phyloP scores from a whole-genome alignment of 2,888 invertebrate genomes.

The Aporophyla lueneburgensis region DNA sequence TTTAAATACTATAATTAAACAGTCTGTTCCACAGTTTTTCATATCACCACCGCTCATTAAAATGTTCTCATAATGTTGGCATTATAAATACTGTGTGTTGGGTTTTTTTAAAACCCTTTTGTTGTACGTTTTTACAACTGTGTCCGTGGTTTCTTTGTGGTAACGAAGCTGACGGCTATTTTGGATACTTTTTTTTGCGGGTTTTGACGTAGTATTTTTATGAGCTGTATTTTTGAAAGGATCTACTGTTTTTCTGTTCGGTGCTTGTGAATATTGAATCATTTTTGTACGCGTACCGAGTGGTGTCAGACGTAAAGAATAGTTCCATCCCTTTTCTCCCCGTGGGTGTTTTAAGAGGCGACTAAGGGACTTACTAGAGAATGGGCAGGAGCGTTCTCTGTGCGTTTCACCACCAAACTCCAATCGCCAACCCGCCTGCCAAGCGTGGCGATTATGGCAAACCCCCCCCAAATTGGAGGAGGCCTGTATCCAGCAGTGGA shows the following conservation, averaged over 20 bases:
- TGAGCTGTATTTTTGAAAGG: slow-evolving; percentile 4
- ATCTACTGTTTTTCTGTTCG: neutral
- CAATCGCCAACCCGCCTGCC: too few relatives aligned
- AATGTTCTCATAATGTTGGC: slow-evolving; percentile 40
- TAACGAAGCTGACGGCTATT: slow-evolving; percentile 31
- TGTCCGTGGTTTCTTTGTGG: slow-evolving; percentile 36
- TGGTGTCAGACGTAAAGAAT: too few relatives aligned
- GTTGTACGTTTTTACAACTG: slow-evolving; percentile 46
- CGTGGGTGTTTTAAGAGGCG: too few relatives aligned
- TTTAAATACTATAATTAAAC: slow-evolving; percentile 13
- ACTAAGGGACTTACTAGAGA: too few relatives aligned
- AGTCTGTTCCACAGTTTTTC: slow-evolving; percentile 16
- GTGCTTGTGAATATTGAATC: too few relatives aligned
- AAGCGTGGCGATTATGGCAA: too few relatives aligned
- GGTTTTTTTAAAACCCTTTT: slow-evolving; percentile 41
- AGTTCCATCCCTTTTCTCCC: too few relatives aligned
- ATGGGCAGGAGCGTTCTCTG: too few relatives aligned
- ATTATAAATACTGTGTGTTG: slow-evolving; percentile 33
- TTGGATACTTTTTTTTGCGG: slow-evolving; percentile 8
- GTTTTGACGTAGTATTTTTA: slow-evolving; percentile 27
- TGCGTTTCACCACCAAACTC: too few relatives aligned
- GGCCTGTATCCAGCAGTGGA: too few relatives aligned
- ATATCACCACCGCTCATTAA: slow-evolving; percentile 44
- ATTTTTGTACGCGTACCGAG: too few relatives aligned
- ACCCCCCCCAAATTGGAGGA: too few relatives aligned